Conservation (phyloP, 1,140 invertebrate genomes). For the Drosophila willistoni region DNA sequence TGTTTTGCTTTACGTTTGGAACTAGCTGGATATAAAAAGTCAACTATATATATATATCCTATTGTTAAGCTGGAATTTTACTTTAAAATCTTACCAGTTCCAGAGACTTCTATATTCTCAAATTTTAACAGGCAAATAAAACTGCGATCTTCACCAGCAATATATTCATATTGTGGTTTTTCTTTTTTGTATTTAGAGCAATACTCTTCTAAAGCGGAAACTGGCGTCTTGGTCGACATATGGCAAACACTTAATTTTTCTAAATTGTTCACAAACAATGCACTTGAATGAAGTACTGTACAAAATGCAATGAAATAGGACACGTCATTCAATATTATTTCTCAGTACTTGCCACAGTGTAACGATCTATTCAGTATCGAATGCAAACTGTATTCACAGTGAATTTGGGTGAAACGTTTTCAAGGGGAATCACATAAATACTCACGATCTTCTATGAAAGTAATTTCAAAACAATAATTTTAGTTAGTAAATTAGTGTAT, state of each 20-base stretch:
- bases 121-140: background rate
- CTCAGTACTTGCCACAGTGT: background rate
- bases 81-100: background rate
- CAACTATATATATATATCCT: background rate
- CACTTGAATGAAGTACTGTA: background rate
- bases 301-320: background rate
- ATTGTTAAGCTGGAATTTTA: background rate
- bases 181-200: background rate
- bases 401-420: background rate
- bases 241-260: background rate
- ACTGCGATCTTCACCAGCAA: background rate
- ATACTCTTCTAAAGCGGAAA: background rate
- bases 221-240: background rate
- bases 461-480: too few relatives aligned
- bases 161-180: background rate
- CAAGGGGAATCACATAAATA: background rate
- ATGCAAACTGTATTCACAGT: background rate
- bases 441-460: too few relatives aligned
- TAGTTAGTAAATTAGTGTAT: too few relatives aligned
- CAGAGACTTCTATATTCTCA: background rate
- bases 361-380: conserved; percentile 2
- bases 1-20: background rate
- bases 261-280: background rate
- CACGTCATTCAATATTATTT: background rate
- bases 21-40: background rate